These are phyloP conservation scores for Eurosta solidaginis DNA, from an alignment of 1,140 invertebrate genomes.

Conservation along the genomic window DNA sequence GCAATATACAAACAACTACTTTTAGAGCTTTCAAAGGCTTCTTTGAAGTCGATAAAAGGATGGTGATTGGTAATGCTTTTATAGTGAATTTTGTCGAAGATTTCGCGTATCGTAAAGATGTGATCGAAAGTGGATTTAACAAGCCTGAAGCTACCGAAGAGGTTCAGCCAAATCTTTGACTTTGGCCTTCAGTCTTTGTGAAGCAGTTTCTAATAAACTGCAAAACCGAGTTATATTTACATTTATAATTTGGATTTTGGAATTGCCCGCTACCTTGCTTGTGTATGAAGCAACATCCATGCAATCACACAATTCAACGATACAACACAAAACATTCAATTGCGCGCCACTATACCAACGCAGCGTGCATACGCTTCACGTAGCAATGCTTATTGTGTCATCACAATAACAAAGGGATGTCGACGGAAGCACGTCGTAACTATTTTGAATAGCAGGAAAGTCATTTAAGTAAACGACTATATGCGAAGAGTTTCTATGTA, in stretches of 20 bases:
- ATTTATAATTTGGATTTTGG: background rate
- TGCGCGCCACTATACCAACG: background rate
- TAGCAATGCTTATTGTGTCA: slow-evolving; percentile 22
- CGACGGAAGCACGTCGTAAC: slow-evolving; percentile 22
- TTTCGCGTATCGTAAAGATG: too few relatives aligned
- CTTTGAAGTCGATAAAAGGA: too few relatives aligned
- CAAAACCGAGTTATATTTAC: background rate
- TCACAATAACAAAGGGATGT: slow-evolving; percentile 6
- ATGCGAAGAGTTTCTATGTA: too few relatives aligned
- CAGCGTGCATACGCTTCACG: slow-evolving; percentile 4
- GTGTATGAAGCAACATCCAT: background rate
- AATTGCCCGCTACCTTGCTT: background rate
- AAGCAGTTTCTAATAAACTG: background rate
- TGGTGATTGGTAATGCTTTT: too few relatives aligned
- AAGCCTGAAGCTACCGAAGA: too few relatives aligned
- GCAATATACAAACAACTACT: too few relatives aligned
- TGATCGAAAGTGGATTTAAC: too few relatives aligned
- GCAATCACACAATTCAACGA: background rate
- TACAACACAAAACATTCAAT: background rate
- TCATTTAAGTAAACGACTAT: too few relatives aligned
- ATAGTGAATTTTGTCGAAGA: too few relatives aligned
- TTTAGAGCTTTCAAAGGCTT: too few relatives aligned
- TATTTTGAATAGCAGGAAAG: background rate
- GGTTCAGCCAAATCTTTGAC: too few relatives aligned
- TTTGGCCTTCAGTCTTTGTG: background rate